phyloP scores from a whole-genome alignment of 2,797 vertebrate genomes.

The Moxostoma hubbsi region DNA sequence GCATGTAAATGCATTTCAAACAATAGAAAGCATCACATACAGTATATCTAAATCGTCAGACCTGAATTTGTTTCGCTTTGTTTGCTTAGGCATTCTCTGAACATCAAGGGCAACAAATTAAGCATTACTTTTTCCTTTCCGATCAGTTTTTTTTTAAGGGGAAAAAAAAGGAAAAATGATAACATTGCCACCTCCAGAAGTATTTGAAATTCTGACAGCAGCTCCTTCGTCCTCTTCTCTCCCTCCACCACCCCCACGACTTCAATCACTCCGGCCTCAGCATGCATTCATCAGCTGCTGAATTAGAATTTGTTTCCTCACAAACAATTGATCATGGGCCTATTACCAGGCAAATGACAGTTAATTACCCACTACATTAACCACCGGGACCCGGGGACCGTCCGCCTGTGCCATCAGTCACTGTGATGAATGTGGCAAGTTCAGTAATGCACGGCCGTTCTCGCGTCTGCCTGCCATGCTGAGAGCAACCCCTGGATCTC shows the following conservation, averaged over 20 bases:
- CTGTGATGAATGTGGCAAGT: constrained; percentile 99
- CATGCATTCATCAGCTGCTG: constrained; percentile 97
- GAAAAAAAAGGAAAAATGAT: constrained; percentile 53
- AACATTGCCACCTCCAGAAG: constrained; percentile 72
- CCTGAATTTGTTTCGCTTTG: constrained; percentile 31
- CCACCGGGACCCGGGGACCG: constrained; percentile 95
- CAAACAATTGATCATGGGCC: constrained; percentile 99
- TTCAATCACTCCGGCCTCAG: constrained; percentile 88
- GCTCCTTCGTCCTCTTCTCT: constrained; percentile 68
- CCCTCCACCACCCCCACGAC: constrained; percentile 74
- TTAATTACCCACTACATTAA: constrained; percentile 99
- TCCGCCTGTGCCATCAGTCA: constrained; percentile 99
- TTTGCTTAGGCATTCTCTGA: constrained; percentile 52
- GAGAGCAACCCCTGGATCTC: constrained; percentile 95
- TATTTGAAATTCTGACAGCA: constrained; percentile 85
- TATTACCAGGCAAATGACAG: constrained; percentile 99
- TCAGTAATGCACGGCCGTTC: constrained; percentile 94
- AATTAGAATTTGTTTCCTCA: constrained; percentile 99
- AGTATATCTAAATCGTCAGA: constrained; percentile 40
- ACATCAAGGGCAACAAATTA: constrained; percentile 63
- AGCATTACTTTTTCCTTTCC: constrained; percentile 51
- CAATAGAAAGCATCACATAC: constrained; percentile 17
- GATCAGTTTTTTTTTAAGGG: constrained; percentile 36
- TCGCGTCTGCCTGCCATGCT: constrained; percentile 89
- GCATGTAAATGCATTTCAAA: constrained; percentile 19